Percentiles rank a stretch among this genome's conserved stretches.
Conservation (phyloP, 2,797 vertebrate species). For the Hapalemur alaotrensis region DNA sequence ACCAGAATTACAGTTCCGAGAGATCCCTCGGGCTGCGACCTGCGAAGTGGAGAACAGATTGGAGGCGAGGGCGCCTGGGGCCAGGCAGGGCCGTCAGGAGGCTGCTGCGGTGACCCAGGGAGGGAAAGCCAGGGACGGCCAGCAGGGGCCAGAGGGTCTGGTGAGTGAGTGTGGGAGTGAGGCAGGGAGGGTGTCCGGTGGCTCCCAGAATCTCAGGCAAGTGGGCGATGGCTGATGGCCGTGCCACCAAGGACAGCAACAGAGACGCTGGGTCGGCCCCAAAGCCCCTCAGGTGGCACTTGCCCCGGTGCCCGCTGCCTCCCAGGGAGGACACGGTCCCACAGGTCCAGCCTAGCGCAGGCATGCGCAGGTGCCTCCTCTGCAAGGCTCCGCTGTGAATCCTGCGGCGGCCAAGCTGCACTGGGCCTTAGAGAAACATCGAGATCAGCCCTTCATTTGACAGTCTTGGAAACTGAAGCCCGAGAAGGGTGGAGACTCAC, state of each 20-base stretch:
- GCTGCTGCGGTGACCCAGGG: accelerated
- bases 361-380: neutral
- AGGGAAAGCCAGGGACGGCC: no score
- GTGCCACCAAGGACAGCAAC: neutral
- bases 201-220: neutral
- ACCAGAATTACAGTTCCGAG: neutral
- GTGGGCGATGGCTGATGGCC: neutral
- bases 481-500: neutral
- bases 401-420: neutral
- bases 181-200: neutral
- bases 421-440: neutral
- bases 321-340: neutral
- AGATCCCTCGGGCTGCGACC: neutral
- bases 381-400: neutral
- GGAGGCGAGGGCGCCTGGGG: neutral
- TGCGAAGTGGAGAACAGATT: neutral
- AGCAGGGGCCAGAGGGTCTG: accelerated
- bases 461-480: neutral
- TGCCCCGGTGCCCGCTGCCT: neutral
- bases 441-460: neutral
- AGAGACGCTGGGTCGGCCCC: neutral
- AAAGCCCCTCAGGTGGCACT: neutral
- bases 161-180: neutral
- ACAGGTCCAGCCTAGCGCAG: neutral
- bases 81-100: neutral